These are phyloP conservation scores for Cryptus viduatorius DNA, from an alignment of 2,888 invertebrate genomes.

Conservation along the genomic window DNA sequence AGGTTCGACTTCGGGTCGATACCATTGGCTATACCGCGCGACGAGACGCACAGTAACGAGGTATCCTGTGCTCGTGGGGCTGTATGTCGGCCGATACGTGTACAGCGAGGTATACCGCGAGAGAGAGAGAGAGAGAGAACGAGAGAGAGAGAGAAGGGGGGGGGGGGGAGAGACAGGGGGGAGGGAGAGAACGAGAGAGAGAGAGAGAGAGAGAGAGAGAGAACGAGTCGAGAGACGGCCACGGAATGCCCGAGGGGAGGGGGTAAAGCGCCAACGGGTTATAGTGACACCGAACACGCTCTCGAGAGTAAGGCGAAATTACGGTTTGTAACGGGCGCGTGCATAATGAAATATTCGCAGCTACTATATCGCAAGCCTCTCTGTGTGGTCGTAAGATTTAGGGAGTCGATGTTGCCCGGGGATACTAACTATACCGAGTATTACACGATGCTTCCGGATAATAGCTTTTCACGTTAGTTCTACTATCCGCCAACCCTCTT, in stretches of 20 bases:
- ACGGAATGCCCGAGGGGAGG: slow-evolving; percentile 3
- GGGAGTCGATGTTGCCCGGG: slow-evolving; percentile 65
- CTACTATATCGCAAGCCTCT: slow-evolving; percentile 46
- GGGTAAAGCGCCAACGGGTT: slow-evolving; percentile 57
- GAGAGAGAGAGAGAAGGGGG: not conserved
- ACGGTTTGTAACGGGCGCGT: slow-evolving; percentile 72
- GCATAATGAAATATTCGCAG: slow-evolving; percentile 78
- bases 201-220: too few relatives aligned
- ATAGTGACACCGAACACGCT: slow-evolving; percentile 69
- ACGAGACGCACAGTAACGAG: slow-evolving; percentile 67
- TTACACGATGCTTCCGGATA: slow-evolving; percentile 66
- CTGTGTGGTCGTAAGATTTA: slow-evolving; percentile 69
- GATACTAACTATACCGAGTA: slow-evolving; percentile 29
- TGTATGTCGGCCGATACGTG: slow-evolving; percentile 25
- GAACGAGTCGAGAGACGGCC: not conserved
- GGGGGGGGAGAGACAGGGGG: too few relatives aligned
- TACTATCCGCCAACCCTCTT: not conserved
- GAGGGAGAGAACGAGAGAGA: too few relatives aligned
- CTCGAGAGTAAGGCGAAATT: slow-evolving; percentile 75
- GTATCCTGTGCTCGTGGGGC: slow-evolving; percentile 73
- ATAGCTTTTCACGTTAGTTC: slow-evolving; percentile 11
- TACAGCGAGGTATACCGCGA: not conserved
- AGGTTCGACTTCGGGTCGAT: slow-evolving; percentile 70
- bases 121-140: slow-evolving; percentile 9
- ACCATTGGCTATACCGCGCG: slow-evolving; percentile 72